Conservation (phyloP, 2,888 invertebrate species). For the Arenicola marina region DNA sequence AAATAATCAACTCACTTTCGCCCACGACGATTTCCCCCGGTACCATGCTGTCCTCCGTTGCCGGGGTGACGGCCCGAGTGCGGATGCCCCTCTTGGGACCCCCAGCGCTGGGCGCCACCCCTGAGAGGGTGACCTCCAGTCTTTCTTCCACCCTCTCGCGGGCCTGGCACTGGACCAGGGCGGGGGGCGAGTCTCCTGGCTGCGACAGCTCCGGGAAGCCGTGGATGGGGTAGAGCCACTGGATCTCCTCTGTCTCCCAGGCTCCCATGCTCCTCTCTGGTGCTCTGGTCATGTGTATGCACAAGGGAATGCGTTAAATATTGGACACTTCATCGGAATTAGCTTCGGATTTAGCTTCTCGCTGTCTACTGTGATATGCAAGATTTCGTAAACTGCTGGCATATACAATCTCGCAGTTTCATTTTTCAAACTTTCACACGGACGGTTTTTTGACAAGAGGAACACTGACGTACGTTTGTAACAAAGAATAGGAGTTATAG, state of each 20-base stretch:
- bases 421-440: too few relatives aligned
- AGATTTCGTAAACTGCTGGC: too few relatives aligned
- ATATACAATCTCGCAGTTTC: too few relatives aligned
- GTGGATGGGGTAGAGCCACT: constrained; percentile 57
- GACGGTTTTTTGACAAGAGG: too few relatives aligned
- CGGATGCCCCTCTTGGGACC: constrained; percentile 46
- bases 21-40: constrained; percentile 53
- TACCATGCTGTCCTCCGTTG: constrained; percentile 31
- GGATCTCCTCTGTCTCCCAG: constrained; percentile 37
- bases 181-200: constrained; percentile 42
- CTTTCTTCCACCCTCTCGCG: constrained; percentile 52
- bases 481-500: too few relatives aligned
- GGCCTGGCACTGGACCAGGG: constrained; percentile 52
- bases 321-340: too few relatives aligned
- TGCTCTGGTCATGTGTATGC: too few relatives aligned
- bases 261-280: background rate
- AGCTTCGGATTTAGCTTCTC: too few relatives aligned
- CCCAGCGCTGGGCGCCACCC: constrained; percentile 49
- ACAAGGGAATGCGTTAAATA: too few relatives aligned
- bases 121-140: constrained; percentile 51
- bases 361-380: too few relatives aligned
- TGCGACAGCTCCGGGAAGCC: constrained; percentile 54
- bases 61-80: constrained; percentile 48
- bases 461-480: too few relatives aligned
- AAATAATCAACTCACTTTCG: constrained; percentile 45